These are phyloP conservation scores for Onychomys leucogaster DNA, from an alignment of 2,797 vertebrate genomes.

Conservation along the genomic window DNA sequence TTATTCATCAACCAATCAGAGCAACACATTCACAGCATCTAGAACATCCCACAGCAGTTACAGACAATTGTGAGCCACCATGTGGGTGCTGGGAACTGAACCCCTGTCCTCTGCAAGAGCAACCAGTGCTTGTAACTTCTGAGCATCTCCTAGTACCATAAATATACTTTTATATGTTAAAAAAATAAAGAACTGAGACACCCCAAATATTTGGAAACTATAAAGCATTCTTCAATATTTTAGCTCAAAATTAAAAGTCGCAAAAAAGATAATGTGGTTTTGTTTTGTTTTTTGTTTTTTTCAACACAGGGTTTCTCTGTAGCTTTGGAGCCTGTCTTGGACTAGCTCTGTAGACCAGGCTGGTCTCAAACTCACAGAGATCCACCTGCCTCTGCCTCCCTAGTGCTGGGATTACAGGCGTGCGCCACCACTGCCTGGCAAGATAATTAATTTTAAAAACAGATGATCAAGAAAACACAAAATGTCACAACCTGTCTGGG, in stretches of 20 bases:
- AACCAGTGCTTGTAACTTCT: not conserved
- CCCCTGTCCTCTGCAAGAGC: not conserved
- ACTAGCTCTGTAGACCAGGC: too few species aligned
- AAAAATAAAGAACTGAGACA: not conserved
- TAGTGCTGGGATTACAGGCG: too few species aligned
- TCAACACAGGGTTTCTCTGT: too few species aligned
- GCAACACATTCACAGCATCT: too few species aligned
- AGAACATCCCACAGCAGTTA: too few species aligned
- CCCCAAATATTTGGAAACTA: not conserved
- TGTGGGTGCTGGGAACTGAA: not conserved
- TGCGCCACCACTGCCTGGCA: too few species aligned
- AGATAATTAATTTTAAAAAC: not conserved
- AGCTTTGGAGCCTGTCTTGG: too few species aligned
- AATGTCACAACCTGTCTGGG: not conserved
- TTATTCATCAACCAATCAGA: too few species aligned
- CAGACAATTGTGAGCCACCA: not conserved
- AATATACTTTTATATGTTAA: not conserved
- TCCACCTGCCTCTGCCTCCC: too few species aligned
- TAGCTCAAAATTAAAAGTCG: not conserved
- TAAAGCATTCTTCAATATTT: not conserved
- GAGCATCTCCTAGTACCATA: not conserved
- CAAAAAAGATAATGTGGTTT: not conserved
- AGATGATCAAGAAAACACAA: not conserved
- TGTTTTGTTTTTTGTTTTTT: too few species aligned
- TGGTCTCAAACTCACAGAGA: too few species aligned